phyloP scores from a whole-genome alignment of 2,113 vertebrate genomes.

The Oncorhynchus gorbuscha region DNA sequence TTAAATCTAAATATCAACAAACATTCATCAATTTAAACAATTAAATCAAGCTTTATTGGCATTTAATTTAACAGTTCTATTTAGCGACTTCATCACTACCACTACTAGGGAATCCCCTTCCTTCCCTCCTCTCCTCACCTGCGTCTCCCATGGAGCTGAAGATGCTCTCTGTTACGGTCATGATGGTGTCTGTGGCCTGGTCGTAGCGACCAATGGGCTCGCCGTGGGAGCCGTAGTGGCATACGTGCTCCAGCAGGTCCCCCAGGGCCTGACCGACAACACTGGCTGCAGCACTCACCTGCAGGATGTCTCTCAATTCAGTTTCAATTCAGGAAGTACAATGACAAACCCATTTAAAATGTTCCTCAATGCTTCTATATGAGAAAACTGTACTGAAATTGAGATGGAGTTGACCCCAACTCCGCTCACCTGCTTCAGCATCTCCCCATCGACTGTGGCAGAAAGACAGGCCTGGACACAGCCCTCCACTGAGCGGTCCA shows the following conservation, averaged over 20 bases:
- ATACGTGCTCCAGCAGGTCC: slow-evolving; percentile 93
- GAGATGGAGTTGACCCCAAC: not conserved
- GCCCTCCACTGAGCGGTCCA: slow-evolving; percentile 95
- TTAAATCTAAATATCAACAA: no score
- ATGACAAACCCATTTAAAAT: no score
- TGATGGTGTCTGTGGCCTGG: slow-evolving; percentile 98
- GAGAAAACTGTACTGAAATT: not conserved
- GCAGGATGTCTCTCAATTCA: slow-evolving; percentile 40
- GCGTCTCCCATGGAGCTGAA: slow-evolving; percentile 99
- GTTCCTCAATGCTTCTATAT: no score
- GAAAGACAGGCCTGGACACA: slow-evolving; percentile 93
- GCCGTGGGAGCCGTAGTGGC: slow-evolving; percentile 90
- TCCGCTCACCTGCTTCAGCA: slow-evolving; percentile 87
- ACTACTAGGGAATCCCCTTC: not conserved
- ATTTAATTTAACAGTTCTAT: no score
- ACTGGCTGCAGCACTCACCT: slow-evolving; percentile 81
- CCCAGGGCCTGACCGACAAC: slow-evolving; percentile 90
- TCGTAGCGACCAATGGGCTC: slow-evolving; percentile 98
- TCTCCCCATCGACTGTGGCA: slow-evolving; percentile 85
- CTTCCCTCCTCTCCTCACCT: slow-evolving; percentile 74
- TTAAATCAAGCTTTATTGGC: no score
- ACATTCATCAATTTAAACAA: no score
- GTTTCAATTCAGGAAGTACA: no score
- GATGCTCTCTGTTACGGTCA: slow-evolving; percentile 98
- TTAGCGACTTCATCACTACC: no score